These are phyloP conservation scores for Struthidea cinerea DNA, from an alignment of 2,113 vertebrate genomes.

Conservation along the genomic window DNA sequence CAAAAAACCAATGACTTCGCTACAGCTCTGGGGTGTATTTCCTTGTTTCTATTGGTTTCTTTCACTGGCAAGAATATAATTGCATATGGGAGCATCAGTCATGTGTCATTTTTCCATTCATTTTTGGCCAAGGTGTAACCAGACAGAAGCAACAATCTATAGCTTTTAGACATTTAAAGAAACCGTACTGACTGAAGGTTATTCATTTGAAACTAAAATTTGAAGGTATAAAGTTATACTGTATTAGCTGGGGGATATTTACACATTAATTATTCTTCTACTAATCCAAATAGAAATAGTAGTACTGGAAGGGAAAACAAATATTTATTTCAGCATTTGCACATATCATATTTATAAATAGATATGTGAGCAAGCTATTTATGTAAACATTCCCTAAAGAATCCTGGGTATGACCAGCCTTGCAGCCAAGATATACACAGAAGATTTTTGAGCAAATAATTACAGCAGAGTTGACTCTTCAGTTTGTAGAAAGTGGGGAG, in stretches of 20 bases:
- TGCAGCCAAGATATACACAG: not conserved
- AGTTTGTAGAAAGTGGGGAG: not conserved
- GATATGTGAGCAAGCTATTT: slow-evolving; percentile 30
- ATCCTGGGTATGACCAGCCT: not conserved
- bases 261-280: slow-evolving; percentile 37
- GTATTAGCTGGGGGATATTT: slow-evolving; percentile 54
- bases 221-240: slow-evolving; percentile 19
- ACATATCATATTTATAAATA: slow-evolving; percentile 22
- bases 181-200: not conserved
- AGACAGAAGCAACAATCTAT: slow-evolving; percentile 32
- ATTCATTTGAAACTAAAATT: slow-evolving; percentile 45
- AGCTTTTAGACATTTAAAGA: slow-evolving; percentile 37
- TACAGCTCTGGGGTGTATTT: slow-evolving; percentile 21
- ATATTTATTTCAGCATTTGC: not conserved
- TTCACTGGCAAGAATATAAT: slow-evolving; percentile 48
- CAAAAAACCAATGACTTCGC: slow-evolving; percentile 17
- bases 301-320: not conserved
- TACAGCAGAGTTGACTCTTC: not conserved
- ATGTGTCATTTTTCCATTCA: slow-evolving; percentile 32
- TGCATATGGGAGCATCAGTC: slow-evolving; percentile 59
- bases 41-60: slow-evolving; percentile 55
- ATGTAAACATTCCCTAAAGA: slow-evolving; percentile 29
- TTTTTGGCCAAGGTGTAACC: slow-evolving; percentile 50
- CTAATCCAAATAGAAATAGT: slow-evolving; percentile 33
- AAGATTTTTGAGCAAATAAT: not conserved